These are phyloP conservation scores for Ectropis crepuscularia DNA, from an alignment of 2,888 invertebrate genomes.

Conservation along the genomic window DNA sequence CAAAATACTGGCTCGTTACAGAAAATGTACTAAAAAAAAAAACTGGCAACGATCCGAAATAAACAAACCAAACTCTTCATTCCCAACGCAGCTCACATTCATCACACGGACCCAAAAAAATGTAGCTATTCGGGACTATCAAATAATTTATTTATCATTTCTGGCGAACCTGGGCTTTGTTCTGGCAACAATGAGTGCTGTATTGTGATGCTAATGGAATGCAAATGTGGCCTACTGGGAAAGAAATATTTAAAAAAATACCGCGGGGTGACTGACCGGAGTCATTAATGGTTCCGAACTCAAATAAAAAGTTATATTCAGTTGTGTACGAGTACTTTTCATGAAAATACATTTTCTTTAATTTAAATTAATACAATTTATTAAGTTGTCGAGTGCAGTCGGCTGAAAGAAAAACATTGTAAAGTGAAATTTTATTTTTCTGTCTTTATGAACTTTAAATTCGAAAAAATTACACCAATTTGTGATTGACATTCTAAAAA, in stretches of 20 bases:
- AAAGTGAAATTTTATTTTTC: no score
- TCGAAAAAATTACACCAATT: no score
- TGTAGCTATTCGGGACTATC: slow-evolving; percentile 36
- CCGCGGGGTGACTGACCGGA: slow-evolving; percentile 33
- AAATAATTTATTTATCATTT: slow-evolving; percentile 44
- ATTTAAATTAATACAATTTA: no score
- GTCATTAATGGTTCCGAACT: slow-evolving; percentile 28
- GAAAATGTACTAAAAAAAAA: background rate
- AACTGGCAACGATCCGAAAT: background rate
- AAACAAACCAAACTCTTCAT: background rate
- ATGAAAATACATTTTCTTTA: background rate
- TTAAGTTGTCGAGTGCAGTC: no score
- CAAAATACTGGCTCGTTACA: background rate
- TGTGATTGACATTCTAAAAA: no score
- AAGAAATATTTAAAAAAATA: slow-evolving; percentile 52
- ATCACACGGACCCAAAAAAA: slow-evolving; percentile 34
- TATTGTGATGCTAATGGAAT: slow-evolving; percentile 66
- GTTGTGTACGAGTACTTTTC: background rate
- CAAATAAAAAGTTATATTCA: background rate
- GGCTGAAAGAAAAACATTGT: no score
- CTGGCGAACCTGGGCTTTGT: slow-evolving; percentile 40
- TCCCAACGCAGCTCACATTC: slow-evolving; percentile 10
- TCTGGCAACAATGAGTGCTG: slow-evolving; percentile 43
- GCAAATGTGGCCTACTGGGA: slow-evolving; percentile 51
- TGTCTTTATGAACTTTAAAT: no score